A percentile compares a stretch with the other conserved stretches of the same genome.
These are phyloP conservation scores for Rousettus madagascariensis DNA, from an alignment of 2,797 vertebrate genomes.

Conservation along the genomic window DNA sequence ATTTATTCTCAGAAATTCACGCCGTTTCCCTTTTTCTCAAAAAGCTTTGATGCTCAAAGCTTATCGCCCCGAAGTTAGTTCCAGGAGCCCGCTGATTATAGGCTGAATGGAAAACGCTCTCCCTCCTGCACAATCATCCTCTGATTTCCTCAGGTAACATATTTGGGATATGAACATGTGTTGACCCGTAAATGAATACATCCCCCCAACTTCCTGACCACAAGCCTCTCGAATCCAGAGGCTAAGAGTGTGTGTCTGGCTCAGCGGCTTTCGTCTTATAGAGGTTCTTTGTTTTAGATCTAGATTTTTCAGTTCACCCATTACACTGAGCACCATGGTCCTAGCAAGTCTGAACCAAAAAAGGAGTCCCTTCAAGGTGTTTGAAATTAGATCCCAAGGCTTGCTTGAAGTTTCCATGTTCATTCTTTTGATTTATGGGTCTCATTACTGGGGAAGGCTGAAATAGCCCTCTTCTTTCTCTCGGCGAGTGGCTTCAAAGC, in stretches of 20 bases:
- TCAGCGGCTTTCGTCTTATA: not conserved
- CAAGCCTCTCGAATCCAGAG: not conserved
- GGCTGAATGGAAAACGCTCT: not conserved
- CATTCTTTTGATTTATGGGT: slow-evolving; percentile 77
- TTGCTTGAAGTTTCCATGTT: slow-evolving; percentile 71
- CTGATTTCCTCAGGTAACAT: not conserved
- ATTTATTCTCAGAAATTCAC: slow-evolving; percentile 78
- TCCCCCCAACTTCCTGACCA: not conserved
- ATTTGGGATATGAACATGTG: not conserved
- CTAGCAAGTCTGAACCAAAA: slow-evolving; percentile 69
- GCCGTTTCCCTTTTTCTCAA: slow-evolving; percentile 56
- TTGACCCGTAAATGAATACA: not conserved
- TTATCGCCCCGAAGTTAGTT: not conserved
- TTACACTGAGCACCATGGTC: slow-evolving; percentile 17
- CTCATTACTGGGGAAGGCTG: slow-evolving; percentile 68
- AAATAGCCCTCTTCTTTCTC: slow-evolving; percentile 61
- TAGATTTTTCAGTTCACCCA: not conserved
- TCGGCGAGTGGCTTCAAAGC: slow-evolving; percentile 79
- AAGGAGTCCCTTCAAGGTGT: slow-evolving; percentile 70
- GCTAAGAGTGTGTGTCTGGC: not conserved
- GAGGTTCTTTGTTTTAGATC: not conserved
- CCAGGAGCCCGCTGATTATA: slow-evolving; percentile 1
- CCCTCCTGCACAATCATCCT: not conserved
- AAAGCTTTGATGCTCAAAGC: slow-evolving; percentile 40
- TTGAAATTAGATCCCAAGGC: slow-evolving; percentile 77